phyloP scores from a whole-genome alignment of 2,888 invertebrate genomes.

The Rhamnusium bicolor region DNA sequence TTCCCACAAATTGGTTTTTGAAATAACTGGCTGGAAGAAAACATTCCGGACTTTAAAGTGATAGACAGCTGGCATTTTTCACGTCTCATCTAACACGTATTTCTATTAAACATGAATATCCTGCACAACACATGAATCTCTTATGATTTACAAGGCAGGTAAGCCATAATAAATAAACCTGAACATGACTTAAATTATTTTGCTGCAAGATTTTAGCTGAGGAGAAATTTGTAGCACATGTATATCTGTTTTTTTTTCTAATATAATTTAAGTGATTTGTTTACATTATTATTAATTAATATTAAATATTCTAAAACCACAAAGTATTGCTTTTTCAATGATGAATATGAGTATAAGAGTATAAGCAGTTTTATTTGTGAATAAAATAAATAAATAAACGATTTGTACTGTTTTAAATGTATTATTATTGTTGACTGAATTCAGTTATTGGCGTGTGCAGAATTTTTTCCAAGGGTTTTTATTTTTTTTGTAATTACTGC shows the following conservation, averaged over 20 bases:
- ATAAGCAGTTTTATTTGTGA: no score
- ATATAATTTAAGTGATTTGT: not conserved
- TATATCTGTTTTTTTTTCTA: not conserved
- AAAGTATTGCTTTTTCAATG: no score
- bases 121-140: constrained; percentile 49
- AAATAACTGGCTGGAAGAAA: constrained; percentile 41
- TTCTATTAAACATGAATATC: constrained; percentile 52
- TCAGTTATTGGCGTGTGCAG: no score
- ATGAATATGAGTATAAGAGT: no score
- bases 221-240: constrained; percentile 2
- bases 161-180: constrained; percentile 25
- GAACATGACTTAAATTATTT: constrained; percentile 21
- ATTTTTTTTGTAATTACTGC: no score
- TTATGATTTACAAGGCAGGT: constrained; percentile 48
- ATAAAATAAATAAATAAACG: no score
- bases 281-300: not conserved
- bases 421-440: no score
- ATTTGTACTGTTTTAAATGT: no score
- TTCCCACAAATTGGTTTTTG: constrained; percentile 52
- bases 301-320: no score
- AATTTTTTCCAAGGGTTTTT: no score
- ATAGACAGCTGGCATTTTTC: constrained; percentile 57
- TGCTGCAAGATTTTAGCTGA: not conserved
- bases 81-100: constrained; percentile 58
- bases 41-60: constrained; percentile 35